Conservation (phyloP, 1,140 invertebrate genomes). For the Hyposmocoma kahamanoa region DNA sequence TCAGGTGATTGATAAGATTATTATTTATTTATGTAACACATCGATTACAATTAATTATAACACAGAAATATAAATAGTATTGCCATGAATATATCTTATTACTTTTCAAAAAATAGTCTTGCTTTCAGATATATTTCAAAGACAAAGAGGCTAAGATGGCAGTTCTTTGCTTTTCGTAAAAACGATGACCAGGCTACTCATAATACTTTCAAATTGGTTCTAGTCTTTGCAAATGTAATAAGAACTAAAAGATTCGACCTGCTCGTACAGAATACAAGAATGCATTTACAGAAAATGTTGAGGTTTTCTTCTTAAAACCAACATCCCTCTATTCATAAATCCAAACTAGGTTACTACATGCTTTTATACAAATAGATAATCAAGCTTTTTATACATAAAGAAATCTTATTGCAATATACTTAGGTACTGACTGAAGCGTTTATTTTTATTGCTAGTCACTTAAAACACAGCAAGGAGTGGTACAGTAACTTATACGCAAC, state of each 20-base stretch:
- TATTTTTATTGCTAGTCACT: constrained; percentile 32
- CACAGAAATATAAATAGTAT: background rate
- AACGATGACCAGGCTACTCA: background rate
- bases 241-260: background rate
- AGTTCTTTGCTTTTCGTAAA: background rate
- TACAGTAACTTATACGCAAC: constrained; percentile 46
- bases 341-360: background rate
- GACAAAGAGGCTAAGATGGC: background rate
- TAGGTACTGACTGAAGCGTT: background rate
- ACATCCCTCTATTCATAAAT: background rate
- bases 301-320: background rate
- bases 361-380: background rate
- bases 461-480: constrained; percentile 43
- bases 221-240: background rate
- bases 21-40: too few relatives aligned
- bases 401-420: background rate
- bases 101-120: background rate
- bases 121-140: background rate
- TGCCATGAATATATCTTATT: background rate
- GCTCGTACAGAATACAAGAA: background rate
- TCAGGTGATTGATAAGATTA: too few relatives aligned
- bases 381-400: background rate
- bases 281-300: background rate
- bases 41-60: background rate
- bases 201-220: background rate